Base-by-base conservation (phyloP, 2,888 invertebrate species). In the Chironomus riparius region DNA sequence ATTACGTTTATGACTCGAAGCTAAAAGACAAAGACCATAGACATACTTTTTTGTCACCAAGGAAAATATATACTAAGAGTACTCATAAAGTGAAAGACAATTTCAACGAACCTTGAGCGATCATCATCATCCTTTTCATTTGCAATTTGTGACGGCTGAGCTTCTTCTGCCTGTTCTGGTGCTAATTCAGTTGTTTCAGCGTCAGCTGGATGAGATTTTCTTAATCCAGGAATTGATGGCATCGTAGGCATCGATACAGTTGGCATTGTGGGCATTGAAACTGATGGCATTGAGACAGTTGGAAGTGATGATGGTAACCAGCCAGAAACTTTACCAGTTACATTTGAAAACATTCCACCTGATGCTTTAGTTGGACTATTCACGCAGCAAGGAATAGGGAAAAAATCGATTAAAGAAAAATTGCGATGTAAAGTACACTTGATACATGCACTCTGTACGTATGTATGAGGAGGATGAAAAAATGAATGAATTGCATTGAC, bases 281-380 rank as follows among this genome's bases (percentile, higher is more conserved):
- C 76, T 6, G 76, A 68, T 77, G 84, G 84, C 79, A 84, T 84
- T 74, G 84, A 83, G 73, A 84, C 84, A 79, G 81, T 83, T 70
- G 93, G 90, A 69, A 91, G 89, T 77, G 91, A 91, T 5, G 74
- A 68, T 13, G 74, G 74, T 77, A 94, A 87, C 90, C 94, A 94
- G 65, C 93, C 93, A n/a, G 90, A 90, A 88, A 93, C 91, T 85
- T 92, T 91, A 77, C 89, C 90, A 86, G 94, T 94, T 77, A 94
- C 94, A 81, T 93, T 94, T 79, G 92, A 92, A 82, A 94, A 88
- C 88, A 94, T 90, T 81, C 94, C 94, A 82, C 91, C 91, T 38
- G 91, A 88, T 71, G 86, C 88, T 85, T 91, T 91, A 77, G 91
- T 90, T 38, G 91, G 91, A 82, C 92, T 92, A 86, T 78, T 82